A percentile compares a stretch with the other conserved stretches of the same genome.
Evolutionary conservation across 2,888 invertebrate genomes (phyloP).

Genomic region (Abrostola triplasia): DNA sequence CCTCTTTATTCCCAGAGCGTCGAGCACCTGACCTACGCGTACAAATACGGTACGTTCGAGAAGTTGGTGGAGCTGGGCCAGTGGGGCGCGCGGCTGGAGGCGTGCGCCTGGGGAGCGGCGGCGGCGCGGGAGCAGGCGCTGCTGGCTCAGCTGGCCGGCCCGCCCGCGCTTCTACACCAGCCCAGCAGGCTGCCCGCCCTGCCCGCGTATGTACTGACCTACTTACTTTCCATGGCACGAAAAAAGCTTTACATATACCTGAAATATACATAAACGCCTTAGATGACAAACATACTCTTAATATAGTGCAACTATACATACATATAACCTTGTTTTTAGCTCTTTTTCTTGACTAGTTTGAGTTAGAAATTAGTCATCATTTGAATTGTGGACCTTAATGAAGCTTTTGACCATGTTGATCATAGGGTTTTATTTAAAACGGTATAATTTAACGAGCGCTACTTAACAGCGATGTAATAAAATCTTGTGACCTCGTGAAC

Average conservation of each 20-base stretch:
- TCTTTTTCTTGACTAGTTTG: too few relatives aligned
- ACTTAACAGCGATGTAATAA: too few relatives aligned
- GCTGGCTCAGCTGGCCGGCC: slow-evolving; percentile 88
- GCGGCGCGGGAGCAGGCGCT: slow-evolving; percentile 91
- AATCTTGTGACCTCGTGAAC: too few relatives aligned
- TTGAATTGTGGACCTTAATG: not conserved
- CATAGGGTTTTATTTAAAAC: not conserved
- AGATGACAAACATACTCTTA: too few relatives aligned
- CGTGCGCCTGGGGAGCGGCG: slow-evolving; percentile 93
- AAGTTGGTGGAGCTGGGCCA: slow-evolving; percentile 97
- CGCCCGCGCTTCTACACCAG: slow-evolving; percentile 67
- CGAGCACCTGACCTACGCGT: slow-evolving; percentile 96
- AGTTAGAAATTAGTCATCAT: too few relatives aligned
- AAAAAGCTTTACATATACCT: too few relatives aligned
- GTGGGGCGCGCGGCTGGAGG: slow-evolving; percentile 93
- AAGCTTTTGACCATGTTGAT: not conserved
- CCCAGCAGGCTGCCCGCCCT: slow-evolving; percentile 26
- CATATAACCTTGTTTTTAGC: too few relatives aligned
- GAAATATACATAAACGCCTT: too few relatives aligned
- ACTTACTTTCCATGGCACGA: not conserved
- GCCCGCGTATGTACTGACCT: slow-evolving; percentile 57
- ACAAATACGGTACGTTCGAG: slow-evolving; percentile 97
- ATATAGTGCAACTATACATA: too few relatives aligned
- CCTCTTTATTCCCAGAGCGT: slow-evolving; percentile 91
- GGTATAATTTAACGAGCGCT: not conserved